Evolutionary conservation across 2,113 vertebrate genomes (phyloP).

Genomic region (Pungitius pungitius): DNA sequence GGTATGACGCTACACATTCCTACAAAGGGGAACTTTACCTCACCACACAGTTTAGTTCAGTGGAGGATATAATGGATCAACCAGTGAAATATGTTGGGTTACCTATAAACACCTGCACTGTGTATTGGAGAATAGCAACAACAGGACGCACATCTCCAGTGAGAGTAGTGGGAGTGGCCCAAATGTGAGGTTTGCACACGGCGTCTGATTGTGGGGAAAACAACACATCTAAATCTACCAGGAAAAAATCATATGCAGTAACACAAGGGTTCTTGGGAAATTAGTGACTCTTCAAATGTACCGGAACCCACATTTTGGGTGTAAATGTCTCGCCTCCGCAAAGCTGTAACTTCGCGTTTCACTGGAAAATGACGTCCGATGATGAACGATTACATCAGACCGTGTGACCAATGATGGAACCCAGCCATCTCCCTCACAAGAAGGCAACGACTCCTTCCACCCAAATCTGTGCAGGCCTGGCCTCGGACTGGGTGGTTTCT

Average conservation of each 20-base stretch:
- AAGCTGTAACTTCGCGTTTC: not conserved
- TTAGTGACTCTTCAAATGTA: not conserved
- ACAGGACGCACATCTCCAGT: not conserved
- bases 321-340: not conserved
- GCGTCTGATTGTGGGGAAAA: conserved; percentile 51
- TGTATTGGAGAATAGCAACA: not conserved
- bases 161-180: not conserved
- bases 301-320: not conserved
- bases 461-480: too few relatives aligned
- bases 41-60: not conserved
- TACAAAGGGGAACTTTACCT: not conserved
- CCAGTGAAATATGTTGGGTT: not conserved
- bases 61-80: not conserved
- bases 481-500: too few relatives aligned
- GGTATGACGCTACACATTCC: not conserved
- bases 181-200: not conserved
- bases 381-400: too few relatives aligned
- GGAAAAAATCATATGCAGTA: not conserved
- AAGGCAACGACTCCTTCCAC: too few relatives aligned
- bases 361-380: not conserved
- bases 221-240: too few relatives aligned
- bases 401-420: too few relatives aligned
- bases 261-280: not conserved
- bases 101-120: not conserved
- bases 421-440: too few relatives aligned